Evolutionary conservation across 2,113 vertebrate species (phyloP), one percentile per base, ranked within the genome.

Genomic region (Mystacornis crossleyi): DNA sequence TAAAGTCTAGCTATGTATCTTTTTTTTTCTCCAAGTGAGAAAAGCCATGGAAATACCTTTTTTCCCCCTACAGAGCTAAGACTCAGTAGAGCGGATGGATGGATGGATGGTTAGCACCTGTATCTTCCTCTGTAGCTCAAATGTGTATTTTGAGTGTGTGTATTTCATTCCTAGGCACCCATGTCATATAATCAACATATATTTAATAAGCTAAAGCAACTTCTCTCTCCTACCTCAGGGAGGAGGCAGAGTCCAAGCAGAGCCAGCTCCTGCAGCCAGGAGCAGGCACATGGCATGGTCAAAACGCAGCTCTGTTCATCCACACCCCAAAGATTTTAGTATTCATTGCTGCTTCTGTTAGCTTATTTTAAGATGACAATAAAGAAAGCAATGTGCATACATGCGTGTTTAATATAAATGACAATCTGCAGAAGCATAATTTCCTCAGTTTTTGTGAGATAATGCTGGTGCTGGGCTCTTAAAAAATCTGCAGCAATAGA

Each of bases 351-450:
- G 93, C 90, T 97, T 86, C 92, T 28, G 33, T 81, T 57, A 82
- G 93, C 92, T 97, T 87, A 79, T 83, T 97, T 93, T 57, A 81
- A 90, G 92, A 89, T 89, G 96, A 81, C 70, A 85, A 47, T 71
- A 94, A 92, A 94, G 92, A 72, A 77, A 96, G 87, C 91, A 58
- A 48, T 65, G 80, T 82, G 84, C 91, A 51, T 45, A 34, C 93
- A 85, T 77, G 82, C 94, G 85, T 90, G 86, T 97, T 96, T 89
- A 94, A 97, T 86, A 97, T 24, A 95, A 96, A 93, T 89, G 81
- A 97, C 91, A 91, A 94, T 90, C 71, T 95, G 93, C 93, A 97
- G 90, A 93, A 97, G 96, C 89, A 90, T 66, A 28, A 29, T 90
- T 97, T 94, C 87, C 87, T 92, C n/a, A 9, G 86, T 80, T 95